Evolutionary conservation across 1,140 invertebrate genomes (phyloP).

Genomic region (Rhyacophila brunnea): DNA sequence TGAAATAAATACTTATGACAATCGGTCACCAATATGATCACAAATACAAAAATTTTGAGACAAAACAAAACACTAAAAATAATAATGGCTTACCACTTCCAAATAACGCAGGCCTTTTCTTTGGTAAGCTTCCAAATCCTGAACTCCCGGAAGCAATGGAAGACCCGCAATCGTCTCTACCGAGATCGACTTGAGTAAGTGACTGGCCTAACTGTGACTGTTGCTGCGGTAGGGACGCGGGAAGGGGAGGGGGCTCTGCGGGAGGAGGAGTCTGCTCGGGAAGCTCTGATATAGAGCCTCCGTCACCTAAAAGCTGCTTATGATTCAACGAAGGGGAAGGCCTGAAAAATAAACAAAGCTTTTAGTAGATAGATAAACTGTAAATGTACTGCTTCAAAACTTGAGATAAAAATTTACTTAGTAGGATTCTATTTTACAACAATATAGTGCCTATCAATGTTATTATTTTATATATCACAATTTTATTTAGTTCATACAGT

Average conservation of each 20-base stretch:
- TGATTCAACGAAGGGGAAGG: conserved; percentile 69
- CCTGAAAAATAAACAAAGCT: conserved; percentile 51
- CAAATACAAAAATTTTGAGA: conserved; percentile 1
- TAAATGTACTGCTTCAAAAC: too few relatives aligned
- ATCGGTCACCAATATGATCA: neutral
- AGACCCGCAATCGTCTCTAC: conserved; percentile 64
- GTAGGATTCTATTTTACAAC: too few relatives aligned
- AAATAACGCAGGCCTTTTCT: conserved; percentile 65
- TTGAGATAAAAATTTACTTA: too few relatives aligned
- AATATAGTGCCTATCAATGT: too few relatives aligned
- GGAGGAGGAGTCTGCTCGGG: conserved; percentile 36
- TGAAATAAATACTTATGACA: too few relatives aligned
- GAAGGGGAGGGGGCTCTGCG: conserved; percentile 37
- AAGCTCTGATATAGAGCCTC: conserved; percentile 41
- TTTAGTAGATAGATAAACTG: too few relatives aligned
- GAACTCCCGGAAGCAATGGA: conserved; percentile 75
- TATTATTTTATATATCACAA: too few relatives aligned
- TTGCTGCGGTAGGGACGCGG: conserved; percentile 35
- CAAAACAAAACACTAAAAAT: too few relatives aligned
- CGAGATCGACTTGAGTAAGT: conserved; percentile 26
- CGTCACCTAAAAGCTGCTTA: conserved; percentile 53
- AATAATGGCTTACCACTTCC: conserved; percentile 40
- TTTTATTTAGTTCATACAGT: too few relatives aligned
- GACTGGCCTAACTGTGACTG: conserved; percentile 29
- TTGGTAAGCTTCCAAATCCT: conserved; percentile 79